These are phyloP conservation scores for Norana najaformis DNA, from an alignment of 2,888 invertebrate species.

Conservation along the genomic window DNA sequence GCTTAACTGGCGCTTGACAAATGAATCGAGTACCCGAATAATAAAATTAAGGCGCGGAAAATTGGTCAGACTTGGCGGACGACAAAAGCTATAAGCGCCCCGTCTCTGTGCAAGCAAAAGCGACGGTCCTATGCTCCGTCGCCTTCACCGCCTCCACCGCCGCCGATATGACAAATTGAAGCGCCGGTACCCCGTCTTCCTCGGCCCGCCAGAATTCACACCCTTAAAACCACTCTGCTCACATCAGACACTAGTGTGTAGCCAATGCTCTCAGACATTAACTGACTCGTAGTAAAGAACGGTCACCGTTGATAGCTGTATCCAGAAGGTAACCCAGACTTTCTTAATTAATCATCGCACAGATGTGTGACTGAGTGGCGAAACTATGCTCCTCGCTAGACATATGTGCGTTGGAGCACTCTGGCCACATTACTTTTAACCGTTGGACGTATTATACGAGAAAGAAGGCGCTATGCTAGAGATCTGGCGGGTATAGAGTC, in stretches of 20 bases:
- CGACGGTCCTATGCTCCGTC: too few relatives aligned
- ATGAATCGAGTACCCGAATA: conserved; percentile 13
- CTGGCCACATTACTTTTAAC: neutral
- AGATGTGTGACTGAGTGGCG: neutral
- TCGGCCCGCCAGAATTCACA: conserved; percentile 6
- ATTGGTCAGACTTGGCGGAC: neutral
- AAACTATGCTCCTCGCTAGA: neutral
- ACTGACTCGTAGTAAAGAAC: neutral
- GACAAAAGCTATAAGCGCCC: neutral
- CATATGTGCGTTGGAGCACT: neutral
- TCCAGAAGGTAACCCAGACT: neutral
- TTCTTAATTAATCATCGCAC: neutral
- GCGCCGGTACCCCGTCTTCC: neutral
- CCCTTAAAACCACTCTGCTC: neutral
- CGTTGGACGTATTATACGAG: neutral
- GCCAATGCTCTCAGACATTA: neutral
- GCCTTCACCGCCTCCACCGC: neutral
- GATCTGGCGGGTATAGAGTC: neutral
- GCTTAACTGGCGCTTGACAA: conserved; percentile 13
- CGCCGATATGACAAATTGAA: neutral
- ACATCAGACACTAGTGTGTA: neutral
- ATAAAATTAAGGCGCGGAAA: neutral
- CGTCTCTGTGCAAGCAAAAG: neutral
- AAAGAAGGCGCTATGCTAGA: neutral
- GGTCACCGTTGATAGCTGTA: neutral